Evolutionary conservation across 2,113 vertebrate species (phyloP).

Genomic region (Vulpes vulpes): DNA sequence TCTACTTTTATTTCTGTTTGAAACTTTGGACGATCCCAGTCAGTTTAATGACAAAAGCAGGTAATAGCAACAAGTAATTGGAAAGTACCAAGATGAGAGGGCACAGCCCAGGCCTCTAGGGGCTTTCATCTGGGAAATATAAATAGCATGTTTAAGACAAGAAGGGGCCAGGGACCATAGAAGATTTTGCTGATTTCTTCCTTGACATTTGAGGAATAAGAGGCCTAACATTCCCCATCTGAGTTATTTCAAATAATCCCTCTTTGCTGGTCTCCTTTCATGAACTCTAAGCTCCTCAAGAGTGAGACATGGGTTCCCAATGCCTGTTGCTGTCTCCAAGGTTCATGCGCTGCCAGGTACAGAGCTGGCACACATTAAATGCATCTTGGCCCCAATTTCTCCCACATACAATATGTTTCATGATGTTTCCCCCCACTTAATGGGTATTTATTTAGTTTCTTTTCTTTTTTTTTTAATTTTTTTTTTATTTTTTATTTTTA

Average conservation of each 20-base stretch:
- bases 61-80: not conserved
- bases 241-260: not conserved
- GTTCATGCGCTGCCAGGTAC: not conserved
- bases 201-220: not conserved
- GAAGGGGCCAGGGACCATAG: not conserved
- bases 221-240: not conserved
- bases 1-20: constrained; percentile 28
- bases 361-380: not conserved
- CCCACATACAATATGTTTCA: not conserved
- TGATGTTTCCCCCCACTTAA: not conserved
- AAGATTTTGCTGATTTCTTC: not conserved
- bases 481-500: too few relatives aligned
- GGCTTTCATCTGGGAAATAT: not conserved
- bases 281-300: not conserved
- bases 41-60: not conserved
- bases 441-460: constrained; percentile 3
- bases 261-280: not conserved
- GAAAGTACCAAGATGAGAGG: not conserved
- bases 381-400: not conserved
- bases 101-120: not conserved
- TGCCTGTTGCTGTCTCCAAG: not conserved
- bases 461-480: too few relatives aligned
- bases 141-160: not conserved
- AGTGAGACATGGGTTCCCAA: not conserved
- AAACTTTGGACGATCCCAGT: not conserved